Evolutionary conservation across 2,888 invertebrate genomes (phyloP).

Genomic region (Polylopha cassiicola): DNA sequence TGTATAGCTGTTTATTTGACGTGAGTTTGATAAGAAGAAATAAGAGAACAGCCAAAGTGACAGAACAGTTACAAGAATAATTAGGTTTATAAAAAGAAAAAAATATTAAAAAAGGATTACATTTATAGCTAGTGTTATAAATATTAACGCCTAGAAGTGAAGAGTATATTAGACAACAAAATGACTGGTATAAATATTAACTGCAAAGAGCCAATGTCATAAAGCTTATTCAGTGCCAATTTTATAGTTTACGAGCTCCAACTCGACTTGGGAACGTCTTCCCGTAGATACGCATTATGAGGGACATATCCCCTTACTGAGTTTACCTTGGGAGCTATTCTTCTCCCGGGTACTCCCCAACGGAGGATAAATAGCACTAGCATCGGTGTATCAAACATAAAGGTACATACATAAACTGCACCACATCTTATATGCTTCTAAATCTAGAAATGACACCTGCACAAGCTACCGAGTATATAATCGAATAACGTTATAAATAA

Average conservation of each 20-base stretch:
- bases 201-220: conserved; percentile 17
- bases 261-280: conserved; percentile 24
- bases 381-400: conserved; percentile 28
- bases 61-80: too few species aligned
- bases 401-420: too few species aligned
- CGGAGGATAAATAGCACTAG: conserved; percentile 48
- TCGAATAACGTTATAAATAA: too few species aligned
- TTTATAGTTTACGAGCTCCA: conserved; percentile 19
- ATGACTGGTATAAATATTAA: too few species aligned
- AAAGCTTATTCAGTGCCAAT: conserved; percentile 16
- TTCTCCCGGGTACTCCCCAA: conserved; percentile 41
- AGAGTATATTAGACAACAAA: conserved; percentile 6
- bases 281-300: conserved; percentile 24
- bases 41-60: too few species aligned
- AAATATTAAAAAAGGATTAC: too few species aligned
- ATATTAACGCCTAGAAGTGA: background rate
- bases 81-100: too few species aligned
- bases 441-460: conserved; percentile 9
- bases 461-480: too few species aligned
- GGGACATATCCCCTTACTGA: conserved; percentile 32
- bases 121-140: too few species aligned
- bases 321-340: conserved; percentile 55
- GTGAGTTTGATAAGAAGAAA: too few species aligned
- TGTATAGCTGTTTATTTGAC: too few species aligned
- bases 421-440: conserved; percentile 35